Percentiles rank a stretch among this genome's conserved stretches.
Evolutionary conservation across 2,797 vertebrate species (phyloP).

Genomic region (Macropus fuliginosus): DNA sequence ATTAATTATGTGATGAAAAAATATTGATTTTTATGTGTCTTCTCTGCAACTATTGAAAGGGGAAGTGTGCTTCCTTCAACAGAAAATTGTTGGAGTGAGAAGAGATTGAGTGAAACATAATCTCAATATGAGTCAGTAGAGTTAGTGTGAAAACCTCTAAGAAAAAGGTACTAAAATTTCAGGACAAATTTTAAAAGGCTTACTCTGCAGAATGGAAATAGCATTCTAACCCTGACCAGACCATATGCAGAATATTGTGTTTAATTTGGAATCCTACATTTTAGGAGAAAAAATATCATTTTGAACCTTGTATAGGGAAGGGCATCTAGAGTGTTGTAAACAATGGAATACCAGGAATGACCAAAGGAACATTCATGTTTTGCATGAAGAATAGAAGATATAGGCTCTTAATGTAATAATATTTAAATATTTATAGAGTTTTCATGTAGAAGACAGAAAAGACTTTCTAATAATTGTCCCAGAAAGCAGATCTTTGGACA

Average conservation of each 20-base stretch:
- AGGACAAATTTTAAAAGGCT: not conserved
- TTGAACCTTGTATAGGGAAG: not conserved
- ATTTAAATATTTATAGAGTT: not conserved
- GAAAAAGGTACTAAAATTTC: not conserved
- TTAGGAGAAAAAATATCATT: not conserved
- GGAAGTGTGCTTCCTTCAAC: not conserved
- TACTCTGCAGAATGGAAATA: not conserved
- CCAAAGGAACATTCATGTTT: not conserved
- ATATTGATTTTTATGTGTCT: not conserved
- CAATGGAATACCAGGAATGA: not conserved
- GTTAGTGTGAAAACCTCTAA: not conserved
- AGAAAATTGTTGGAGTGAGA: not conserved
- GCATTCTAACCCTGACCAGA: not conserved
- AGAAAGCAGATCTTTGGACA: not conserved
- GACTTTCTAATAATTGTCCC: not conserved
- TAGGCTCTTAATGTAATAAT: not conserved
- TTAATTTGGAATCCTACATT: not conserved
- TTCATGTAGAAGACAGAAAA: not conserved
- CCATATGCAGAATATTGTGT: not conserved
- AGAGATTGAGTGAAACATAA: not conserved
- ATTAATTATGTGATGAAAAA: not conserved
- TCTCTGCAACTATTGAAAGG: not conserved
- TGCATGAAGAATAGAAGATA: not conserved
- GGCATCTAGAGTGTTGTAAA: not conserved
- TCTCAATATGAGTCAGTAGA: not conserved